Base-by-base conservation (phyloP, 2,888 invertebrate genomes). In the Stomorhina lunata region DNA sequence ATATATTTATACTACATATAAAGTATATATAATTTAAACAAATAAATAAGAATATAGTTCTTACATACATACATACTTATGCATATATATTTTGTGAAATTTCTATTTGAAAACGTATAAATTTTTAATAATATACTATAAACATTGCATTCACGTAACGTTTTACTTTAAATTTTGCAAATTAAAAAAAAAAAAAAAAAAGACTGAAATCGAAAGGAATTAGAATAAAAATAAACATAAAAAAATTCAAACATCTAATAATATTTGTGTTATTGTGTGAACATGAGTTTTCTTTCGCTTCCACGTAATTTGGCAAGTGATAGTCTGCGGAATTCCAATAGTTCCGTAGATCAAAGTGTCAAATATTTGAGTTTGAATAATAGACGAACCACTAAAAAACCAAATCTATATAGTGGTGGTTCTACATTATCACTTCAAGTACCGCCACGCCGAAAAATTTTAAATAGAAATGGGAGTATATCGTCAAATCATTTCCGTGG, bases 401-500 rank as follows among this genome's bases (percentile, higher is more conserved):
- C 84, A 29, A 84, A 78, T 50, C 40, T 65, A 85, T 85, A n/a
- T 15, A 72, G 29, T 59, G 34, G 55, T 7, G 69, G 81, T 15
- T 89, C 89, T 9, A 87, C 87, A 34, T 68, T 86, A 27, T 88
- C 89, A 0, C 80, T 88, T n/a, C 85, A 86, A 45, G 86, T 87
- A 32, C 81, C 88, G 3, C 71, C 85, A 0, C 87, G 86, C 9
- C 86, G 84, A 68, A 83, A 85, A 29, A 85, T 89, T 66, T 83
- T 91, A 2, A 90, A 89, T 71, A 86, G 89, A 77, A 93, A 93
- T 89, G 93, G 93, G 17, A 92, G 91, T 81, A 93, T 93, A 61
- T 92, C 93, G 65, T 93, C 93, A 88, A 94, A 94, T 89, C 93
- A 93, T 88, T 96, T 96, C 90, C 93, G 96, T 87, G 96, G 96